Conservation (phyloP, 1,140 invertebrate species). For the Spodoptera frugiperda region DNA sequence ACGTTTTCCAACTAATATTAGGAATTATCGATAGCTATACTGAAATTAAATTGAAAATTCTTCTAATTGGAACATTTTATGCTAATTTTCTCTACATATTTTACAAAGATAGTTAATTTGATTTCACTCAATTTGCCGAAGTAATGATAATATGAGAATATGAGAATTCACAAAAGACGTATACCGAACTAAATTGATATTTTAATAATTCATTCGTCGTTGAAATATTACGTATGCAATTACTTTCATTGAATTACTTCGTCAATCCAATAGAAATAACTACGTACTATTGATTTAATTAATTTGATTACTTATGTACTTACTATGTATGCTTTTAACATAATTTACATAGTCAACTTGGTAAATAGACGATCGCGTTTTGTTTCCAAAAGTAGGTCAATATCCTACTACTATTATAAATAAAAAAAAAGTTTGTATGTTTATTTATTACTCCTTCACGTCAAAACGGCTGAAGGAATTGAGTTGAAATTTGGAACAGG, state of each 20-base stretch:
- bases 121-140: neutral
- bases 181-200: slow-evolving; percentile 8
- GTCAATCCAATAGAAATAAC: neutral
- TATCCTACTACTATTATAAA: no score
- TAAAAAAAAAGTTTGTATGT: no score
- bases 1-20: neutral
- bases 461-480: no score
- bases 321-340: no score
- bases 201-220: neutral
- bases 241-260: neutral
- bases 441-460: no score
- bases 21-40: neutral
- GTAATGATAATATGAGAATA: no score
- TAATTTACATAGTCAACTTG: no score
- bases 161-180: neutral
- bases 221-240: neutral
- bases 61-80: neutral
- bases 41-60: neutral
- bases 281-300: neutral
- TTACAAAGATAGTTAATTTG: slow-evolving; percentile 22
- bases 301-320: no score
- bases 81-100: slow-evolving; percentile 7
- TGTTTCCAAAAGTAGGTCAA: no score
- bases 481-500: no score
- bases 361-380: no score